These are phyloP conservation scores for Calypte anna DNA, from an alignment of 2,113 vertebrate genomes.

Conservation along the genomic window DNA sequence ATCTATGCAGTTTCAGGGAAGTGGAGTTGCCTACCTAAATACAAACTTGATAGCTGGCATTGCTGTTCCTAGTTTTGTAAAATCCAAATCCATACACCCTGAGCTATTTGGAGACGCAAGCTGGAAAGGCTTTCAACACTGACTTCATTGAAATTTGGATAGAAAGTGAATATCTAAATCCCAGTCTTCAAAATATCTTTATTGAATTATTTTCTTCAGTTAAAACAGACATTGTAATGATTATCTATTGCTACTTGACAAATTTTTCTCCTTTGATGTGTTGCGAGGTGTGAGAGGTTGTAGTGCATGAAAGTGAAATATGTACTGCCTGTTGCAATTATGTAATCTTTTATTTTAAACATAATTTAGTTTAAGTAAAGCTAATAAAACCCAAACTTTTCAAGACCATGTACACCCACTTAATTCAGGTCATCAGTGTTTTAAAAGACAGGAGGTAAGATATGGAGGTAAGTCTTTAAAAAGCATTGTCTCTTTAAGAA, in stretches of 20 bases:
- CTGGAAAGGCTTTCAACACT: not conserved
- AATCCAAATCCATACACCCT: not conserved
- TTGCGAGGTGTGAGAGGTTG: not conserved
- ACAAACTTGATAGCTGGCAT: not conserved
- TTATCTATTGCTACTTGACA: not conserved
- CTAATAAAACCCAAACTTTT: not conserved
- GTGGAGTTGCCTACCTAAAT: not conserved
- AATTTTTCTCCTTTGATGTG: not conserved
- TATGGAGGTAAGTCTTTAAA: not conserved
- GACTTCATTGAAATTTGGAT: not conserved
- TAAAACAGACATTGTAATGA: not conserved
- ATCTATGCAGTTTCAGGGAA: accelerated
- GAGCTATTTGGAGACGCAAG: not conserved
- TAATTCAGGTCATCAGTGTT: not conserved
- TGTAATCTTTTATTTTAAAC: not conserved
- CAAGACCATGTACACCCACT: not conserved
- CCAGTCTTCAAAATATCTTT: not conserved
- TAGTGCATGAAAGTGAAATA: not conserved
- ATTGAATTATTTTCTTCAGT: not conserved
- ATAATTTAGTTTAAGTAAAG: not conserved
- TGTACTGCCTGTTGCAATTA: not conserved
- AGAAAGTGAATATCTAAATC: not conserved
- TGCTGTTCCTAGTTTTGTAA: not conserved
- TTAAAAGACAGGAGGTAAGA: not conserved
- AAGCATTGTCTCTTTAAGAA: not conserved